Percentiles rank a stretch among this genome's conserved stretches.
These are phyloP conservation scores for Sussaba pulchella DNA, from an alignment of 2,888 invertebrate species.

Conservation along the genomic window DNA sequence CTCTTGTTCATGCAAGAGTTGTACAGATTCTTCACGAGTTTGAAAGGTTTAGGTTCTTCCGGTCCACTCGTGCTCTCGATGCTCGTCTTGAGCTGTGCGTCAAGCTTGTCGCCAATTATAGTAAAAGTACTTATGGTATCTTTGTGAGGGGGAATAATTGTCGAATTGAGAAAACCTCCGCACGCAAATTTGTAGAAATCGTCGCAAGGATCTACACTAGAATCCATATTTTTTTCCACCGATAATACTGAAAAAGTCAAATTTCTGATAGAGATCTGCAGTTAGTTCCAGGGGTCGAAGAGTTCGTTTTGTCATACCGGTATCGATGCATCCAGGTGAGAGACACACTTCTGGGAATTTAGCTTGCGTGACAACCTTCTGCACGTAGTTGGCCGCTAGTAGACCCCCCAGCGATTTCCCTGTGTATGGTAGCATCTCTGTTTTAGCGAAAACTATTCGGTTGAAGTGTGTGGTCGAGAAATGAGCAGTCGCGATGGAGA, in stretches of 20 bases:
- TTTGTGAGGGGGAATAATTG: constrained; percentile 93
- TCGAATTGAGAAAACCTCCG: constrained; percentile 90
- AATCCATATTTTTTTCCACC: constrained; percentile 90
- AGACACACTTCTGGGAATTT: constrained; percentile 87
- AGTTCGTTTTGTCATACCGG: constrained; percentile 85
- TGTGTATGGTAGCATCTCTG: constrained; percentile 80
- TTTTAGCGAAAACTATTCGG: constrained; percentile 76
- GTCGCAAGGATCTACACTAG: constrained; percentile 90
- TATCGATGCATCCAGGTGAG: constrained; percentile 92
- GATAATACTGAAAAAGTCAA: constrained; percentile 86
- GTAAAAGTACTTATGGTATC: constrained; percentile 92
- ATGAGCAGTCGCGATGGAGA: constrained; percentile 59
- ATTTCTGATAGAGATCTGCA: not conserved
- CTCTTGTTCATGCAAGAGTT: constrained; percentile 95
- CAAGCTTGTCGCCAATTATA: constrained; percentile 90
- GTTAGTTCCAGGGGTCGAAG: not conserved
- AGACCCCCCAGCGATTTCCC: constrained; percentile 78
- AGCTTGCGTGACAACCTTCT: constrained; percentile 75
- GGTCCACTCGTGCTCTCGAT: constrained; percentile 87
- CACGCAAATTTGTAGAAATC: constrained; percentile 94
- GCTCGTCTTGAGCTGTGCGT: constrained; percentile 90
- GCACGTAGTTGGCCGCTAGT: constrained; percentile 60
- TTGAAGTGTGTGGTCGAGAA: constrained; percentile 59
- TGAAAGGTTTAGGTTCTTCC: constrained; percentile 89
- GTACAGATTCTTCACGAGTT: constrained; percentile 93